These are phyloP conservation scores for Dipus sagitta DNA, from an alignment of 2,797 vertebrate genomes.

Conservation along the genomic window DNA sequence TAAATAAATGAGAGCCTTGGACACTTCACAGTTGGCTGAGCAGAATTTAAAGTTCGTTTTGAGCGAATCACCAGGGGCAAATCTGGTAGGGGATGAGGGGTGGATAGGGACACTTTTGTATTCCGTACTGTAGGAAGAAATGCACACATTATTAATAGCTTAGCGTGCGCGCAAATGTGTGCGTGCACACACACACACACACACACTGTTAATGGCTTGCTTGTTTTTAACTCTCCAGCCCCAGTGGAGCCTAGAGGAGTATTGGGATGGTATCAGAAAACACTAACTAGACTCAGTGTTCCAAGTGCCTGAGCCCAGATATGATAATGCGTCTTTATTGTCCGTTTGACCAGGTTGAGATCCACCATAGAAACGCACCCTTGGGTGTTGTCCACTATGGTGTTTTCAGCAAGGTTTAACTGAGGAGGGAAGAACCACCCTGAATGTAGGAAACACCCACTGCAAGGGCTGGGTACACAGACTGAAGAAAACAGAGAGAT, in stretches of 20 bases:
- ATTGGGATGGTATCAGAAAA: not conserved
- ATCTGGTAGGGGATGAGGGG: not conserved
- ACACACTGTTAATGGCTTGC: not conserved
- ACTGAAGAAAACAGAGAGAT: too few relatives aligned
- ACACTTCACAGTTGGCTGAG: not conserved
- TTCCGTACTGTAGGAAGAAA: not conserved
- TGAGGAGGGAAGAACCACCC: too few relatives aligned
- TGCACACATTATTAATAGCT: not conserved
- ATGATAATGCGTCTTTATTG: too few relatives aligned
- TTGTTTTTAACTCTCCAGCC: not conserved
- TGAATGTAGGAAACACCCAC: too few relatives aligned
- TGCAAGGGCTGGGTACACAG: too few relatives aligned
- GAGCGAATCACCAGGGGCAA: not conserved
- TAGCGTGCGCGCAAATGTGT: too few relatives aligned
- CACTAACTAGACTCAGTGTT: not conserved
- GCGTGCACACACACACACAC: not conserved
- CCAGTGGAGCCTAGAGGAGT: not conserved
- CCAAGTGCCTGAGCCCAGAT: too few relatives aligned
- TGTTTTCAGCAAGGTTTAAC: too few relatives aligned
- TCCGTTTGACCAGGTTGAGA: too few relatives aligned
- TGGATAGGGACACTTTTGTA: not conserved
- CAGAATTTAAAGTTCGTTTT: not conserved
- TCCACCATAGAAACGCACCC: too few relatives aligned
- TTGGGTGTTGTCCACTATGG: too few relatives aligned
- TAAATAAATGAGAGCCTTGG: not conserved